Evolutionary conservation across 2,888 invertebrate genomes (phyloP).

Genomic region (Megastigmus dorsalis): DNA sequence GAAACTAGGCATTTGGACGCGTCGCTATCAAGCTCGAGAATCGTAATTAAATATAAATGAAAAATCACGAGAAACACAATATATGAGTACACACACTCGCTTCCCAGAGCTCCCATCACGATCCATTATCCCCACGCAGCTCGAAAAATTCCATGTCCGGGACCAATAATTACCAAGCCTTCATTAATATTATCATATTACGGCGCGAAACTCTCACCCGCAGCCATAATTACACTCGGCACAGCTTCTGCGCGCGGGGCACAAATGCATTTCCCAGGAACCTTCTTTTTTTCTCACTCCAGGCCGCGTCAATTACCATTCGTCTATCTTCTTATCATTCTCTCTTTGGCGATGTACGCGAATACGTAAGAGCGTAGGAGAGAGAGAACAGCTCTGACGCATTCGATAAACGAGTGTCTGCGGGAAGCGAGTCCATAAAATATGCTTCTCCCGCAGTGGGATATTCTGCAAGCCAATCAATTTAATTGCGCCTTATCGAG

Average conservation of each 20-base stretch:
- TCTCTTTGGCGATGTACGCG: too few species aligned
- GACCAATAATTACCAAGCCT: constrained; percentile 13
- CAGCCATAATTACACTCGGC: constrained; percentile 15
- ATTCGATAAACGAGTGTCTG: too few species aligned
- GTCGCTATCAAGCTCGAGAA: too few species aligned
- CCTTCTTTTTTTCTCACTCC: neutral
- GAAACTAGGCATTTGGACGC: too few species aligned
- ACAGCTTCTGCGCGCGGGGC: neutral
- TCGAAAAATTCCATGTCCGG: neutral
- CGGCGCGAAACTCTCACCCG: neutral
- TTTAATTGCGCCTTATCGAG: constrained; percentile 67
- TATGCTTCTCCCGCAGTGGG: constrained; percentile 18
- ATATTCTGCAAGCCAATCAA: constrained; percentile 60
- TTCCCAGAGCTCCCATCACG: too few species aligned
- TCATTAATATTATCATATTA: constrained; percentile 14
- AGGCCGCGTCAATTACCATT: constrained; percentile 35
- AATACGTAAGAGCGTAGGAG: neutral
- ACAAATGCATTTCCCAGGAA: constrained; percentile 3
- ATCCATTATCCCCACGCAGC: too few species aligned
- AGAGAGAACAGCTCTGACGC: neutral
- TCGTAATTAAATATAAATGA: too few species aligned
- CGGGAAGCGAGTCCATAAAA: neutral
- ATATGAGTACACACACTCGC: too few species aligned
- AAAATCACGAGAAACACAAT: too few species aligned
- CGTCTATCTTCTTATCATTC: constrained; percentile 35